phyloP scores from a whole-genome alignment of 2,888 invertebrate genomes.

The Bugulina stolonifera region DNA sequence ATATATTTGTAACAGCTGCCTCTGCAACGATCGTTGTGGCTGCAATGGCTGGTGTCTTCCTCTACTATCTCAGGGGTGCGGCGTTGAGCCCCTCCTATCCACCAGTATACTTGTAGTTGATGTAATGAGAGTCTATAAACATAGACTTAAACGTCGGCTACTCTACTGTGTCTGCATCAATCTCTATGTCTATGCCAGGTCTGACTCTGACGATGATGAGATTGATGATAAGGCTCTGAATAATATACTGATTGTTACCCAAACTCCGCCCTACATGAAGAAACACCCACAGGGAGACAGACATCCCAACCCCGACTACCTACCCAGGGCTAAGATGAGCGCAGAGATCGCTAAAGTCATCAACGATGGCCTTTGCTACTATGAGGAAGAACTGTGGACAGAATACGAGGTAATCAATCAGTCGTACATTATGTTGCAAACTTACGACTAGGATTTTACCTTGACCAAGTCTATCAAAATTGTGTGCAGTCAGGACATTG shows the following conservation, averaged over 20 bases:
- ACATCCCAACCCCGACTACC: constrained; percentile 70
- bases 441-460: too few species aligned
- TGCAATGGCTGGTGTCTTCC: not conserved
- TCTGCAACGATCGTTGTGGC: not conserved
- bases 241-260: constrained; percentile 89
- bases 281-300: constrained; percentile 86
- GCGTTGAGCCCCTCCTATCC: not conserved
- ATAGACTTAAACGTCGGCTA: constrained; percentile 22
- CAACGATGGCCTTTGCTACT: constrained; percentile 90
- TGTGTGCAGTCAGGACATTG: too few species aligned
- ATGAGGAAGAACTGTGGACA: constrained; percentile 89
- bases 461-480: too few species aligned
- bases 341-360: constrained; percentile 91
- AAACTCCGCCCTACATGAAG: constrained; percentile 60
- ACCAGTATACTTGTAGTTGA: not conserved
- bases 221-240: constrained; percentile 87
- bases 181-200: constrained; percentile 24
- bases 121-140: constrained; percentile 10
- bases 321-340: constrained; percentile 83
- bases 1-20: not conserved
- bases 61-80: not conserved
- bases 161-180: not conserved
- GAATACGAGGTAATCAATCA: constrained; percentile 48
- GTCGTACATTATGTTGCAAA: too few species aligned
- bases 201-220: constrained; percentile 63